These are phyloP conservation scores for Ceratina australensis DNA, from an alignment of 1,140 invertebrate genomes.

Conservation along the genomic window DNA sequence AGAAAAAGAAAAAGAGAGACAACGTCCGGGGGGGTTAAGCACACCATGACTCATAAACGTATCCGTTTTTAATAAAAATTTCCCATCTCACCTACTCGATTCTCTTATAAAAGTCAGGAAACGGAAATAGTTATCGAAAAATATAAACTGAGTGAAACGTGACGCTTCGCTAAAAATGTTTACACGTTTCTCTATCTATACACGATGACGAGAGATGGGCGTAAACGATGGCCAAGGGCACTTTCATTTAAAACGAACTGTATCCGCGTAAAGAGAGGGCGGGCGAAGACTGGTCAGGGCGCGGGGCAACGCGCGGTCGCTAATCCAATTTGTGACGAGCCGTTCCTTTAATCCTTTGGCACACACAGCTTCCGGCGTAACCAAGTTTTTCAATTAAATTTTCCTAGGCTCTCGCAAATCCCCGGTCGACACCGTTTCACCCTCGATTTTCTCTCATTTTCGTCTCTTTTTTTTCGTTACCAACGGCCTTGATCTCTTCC, in stretches of 20 bases:
- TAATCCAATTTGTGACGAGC: slow-evolving; percentile 61
- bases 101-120: no score
- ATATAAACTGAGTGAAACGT: background rate
- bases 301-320: slow-evolving; percentile 28
- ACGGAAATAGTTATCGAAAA: no score
- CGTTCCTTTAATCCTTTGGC: slow-evolving; percentile 64
- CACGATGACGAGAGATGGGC: slow-evolving; percentile 26
- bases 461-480: background rate
- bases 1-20: background rate
- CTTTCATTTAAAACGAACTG: slow-evolving; percentile 63
- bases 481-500: background rate
- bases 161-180: background rate
- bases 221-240: slow-evolving; percentile 57
- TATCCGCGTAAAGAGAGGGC: slow-evolving; percentile 9
- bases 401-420: slow-evolving; percentile 55
- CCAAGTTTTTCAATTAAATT: slow-evolving; percentile 65
- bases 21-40: background rate
- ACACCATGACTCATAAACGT: background rate
- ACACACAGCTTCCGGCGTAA: slow-evolving; percentile 39
- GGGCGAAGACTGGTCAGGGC: background rate
- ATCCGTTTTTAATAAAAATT: no score
- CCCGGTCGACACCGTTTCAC: slow-evolving; percentile 25
- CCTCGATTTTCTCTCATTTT: slow-evolving; percentile 40
- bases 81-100: no score
- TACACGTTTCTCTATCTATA: background rate